Percentiles rank a stretch among this genome's conserved stretches.
phyloP scores from a whole-genome alignment of 2,113 vertebrate genomes.

The Mesitornis unicolor region DNA sequence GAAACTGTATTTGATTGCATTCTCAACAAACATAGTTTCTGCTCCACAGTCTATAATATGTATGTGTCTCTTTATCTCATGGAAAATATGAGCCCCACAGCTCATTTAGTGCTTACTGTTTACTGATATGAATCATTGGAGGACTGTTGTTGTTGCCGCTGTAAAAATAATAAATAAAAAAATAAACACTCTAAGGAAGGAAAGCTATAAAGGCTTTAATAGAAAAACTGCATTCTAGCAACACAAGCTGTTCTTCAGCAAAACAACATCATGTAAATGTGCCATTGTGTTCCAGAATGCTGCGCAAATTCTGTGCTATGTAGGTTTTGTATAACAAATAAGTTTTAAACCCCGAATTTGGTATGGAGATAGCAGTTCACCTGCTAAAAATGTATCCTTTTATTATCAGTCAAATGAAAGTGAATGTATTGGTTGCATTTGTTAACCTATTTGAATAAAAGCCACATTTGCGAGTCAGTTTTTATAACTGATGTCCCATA shows the following conservation, averaged over 20 bases:
- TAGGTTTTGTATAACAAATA: background rate
- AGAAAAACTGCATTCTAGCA: background rate
- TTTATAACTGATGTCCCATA: background rate
- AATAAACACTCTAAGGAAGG: background rate
- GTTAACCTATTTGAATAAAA: constrained; percentile 1
- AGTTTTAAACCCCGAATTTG: background rate
- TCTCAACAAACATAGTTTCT: background rate
- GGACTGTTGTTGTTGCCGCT: background rate
- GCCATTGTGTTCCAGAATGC: background rate
- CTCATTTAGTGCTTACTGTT: constrained; percentile 19
- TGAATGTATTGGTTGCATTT: background rate
- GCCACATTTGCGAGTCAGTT: background rate
- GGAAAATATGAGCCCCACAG: constrained; percentile 2
- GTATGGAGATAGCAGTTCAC: background rate
- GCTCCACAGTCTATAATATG: background rate
- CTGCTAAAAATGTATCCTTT: background rate
- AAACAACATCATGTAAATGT: background rate
- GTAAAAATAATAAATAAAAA: background rate
- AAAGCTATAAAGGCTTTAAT: background rate
- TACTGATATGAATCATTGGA: constrained; percentile 29
- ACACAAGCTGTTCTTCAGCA: background rate
- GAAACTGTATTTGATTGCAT: constrained; percentile 10
- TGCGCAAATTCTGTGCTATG: background rate
- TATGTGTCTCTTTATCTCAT: background rate
- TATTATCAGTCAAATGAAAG: background rate